Percentiles rank a stretch among this genome's conserved stretches.
Conservation (phyloP, 2,888 invertebrate genomes). For the Nasonovia ribisnigri region DNA sequence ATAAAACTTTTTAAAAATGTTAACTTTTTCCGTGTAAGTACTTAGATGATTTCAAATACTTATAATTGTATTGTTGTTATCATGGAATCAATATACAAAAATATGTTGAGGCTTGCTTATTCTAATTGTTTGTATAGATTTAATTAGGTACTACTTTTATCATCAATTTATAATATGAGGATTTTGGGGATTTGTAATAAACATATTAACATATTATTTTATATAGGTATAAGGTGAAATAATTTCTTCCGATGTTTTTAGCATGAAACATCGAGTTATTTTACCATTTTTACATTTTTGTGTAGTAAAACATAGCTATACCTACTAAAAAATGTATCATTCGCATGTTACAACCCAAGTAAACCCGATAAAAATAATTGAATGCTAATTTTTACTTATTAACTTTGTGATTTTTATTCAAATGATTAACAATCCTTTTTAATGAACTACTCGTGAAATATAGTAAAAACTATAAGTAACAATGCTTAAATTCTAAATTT, state of each 20-base stretch:
- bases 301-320: not conserved
- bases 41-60: too few relatives aligned
- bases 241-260: not conserved
- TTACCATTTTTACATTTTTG: not conserved
- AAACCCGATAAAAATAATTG: not conserved
- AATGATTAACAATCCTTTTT: not conserved
- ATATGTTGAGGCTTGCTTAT: too few relatives aligned
- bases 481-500: not conserved
- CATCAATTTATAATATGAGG: not conserved
- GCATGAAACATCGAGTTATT: not conserved
- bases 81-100: too few relatives aligned
- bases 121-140: not conserved
- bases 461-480: not conserved
- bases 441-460: not conserved
- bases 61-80: too few relatives aligned
- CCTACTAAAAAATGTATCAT: not conserved
- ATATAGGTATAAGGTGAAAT: not conserved
- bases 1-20: not conserved
- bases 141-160: not conserved
- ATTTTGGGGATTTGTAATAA: not conserved
- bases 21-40: not conserved
- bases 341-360: too few relatives aligned
- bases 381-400: conserved; percentile 28
- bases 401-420: conserved; percentile 14
- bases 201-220: not conserved